Percentiles rank a stretch among this genome's conserved stretches.
phyloP scores from a whole-genome alignment of 2,113 vertebrate species.

The human region GRCh38 chr7:110400501-110401000 shows the following conservation, averaged over 20 bases:
- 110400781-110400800: not conserved
- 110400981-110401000: not conserved
- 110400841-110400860: not conserved
- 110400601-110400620: not conserved
- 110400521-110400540: fast-evolving
- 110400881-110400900: not conserved
- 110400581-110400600: not conserved
- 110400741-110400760: not conserved
- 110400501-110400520: not conserved
- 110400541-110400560: fast-evolving
- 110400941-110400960: not conserved
- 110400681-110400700: not conserved
- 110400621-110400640: not conserved
- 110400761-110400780: not conserved
- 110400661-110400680: not conserved
- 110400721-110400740: not conserved
- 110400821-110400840: not conserved
- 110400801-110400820: not conserved
- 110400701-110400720: not conserved
- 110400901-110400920: not conserved
- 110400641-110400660: not conserved
- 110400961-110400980: not conserved
- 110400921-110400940: not conserved
- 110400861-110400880: not conserved
- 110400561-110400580: not conserved